Base-by-base conservation (phyloP, 2,888 invertebrate species). In the Philereme transversata region DNA sequence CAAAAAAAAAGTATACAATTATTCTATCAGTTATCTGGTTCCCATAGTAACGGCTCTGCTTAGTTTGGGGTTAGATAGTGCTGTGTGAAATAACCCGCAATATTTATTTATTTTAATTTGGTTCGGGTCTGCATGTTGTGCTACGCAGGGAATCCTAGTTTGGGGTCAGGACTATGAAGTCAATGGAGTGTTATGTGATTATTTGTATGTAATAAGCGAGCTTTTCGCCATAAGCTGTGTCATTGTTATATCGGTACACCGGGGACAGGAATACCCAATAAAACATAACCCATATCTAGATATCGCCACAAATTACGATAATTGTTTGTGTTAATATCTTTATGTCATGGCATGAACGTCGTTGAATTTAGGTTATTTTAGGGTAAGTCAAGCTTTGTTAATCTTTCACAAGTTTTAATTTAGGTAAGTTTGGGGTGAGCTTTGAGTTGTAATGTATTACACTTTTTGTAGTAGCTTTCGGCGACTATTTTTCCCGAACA, bases 251-350 rank as follows among this genome's bases (percentile, higher is more conserved):
- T 69, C 53, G 55, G 57, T 54, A 62, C 62, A 62, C 54, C 65
- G 67, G 71, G 73, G 72, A 73, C 74, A 74, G 75, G 77, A 78
- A 81, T 80, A 78, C 77, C 79, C 81, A 78, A 86, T 85, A 83
- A 83, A 76, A 60, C 75, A 74, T 70, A 71, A 41, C 57, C 73
- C 75, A 72, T 83, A 81, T 82, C 82, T 76, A 75, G 78, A 85
- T 87, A 84, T 79, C 71, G 80, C 74, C 84, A 82, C 82, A 82
- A 85, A 86, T 88, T 84, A 86, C 82, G 75, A 78, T 85, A 87
- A 87, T 87, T 82, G 85, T 81, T 75, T 74, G 71, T 76, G 79
- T 81, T 88, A 85, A 88, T 83, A 82, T 79, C 77, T 64, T 61
- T 60, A 66, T 69, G 50, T 53, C 64, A 62, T 64, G 67, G 60